phyloP scores from a whole-genome alignment of 2,888 invertebrate species.

The Leucania comma region DNA sequence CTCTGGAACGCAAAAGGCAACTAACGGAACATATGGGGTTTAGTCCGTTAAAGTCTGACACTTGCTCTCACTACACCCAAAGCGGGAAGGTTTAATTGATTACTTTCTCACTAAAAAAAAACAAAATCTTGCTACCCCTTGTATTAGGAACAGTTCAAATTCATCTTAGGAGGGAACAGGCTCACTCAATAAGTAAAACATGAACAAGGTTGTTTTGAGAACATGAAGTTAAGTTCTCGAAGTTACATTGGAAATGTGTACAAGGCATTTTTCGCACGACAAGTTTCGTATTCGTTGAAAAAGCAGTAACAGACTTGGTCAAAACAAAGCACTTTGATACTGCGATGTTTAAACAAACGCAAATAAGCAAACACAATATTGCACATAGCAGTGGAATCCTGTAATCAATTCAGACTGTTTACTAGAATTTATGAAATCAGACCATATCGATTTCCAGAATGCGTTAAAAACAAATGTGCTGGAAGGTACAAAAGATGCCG shows the following conservation, averaged over 20 bases:
- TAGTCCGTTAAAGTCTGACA: too few species aligned
- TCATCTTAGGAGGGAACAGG: neutral
- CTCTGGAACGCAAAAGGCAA: too few species aligned
- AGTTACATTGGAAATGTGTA: slow-evolving; percentile 13
- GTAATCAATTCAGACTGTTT: slow-evolving; percentile 19
- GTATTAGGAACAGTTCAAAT: slow-evolving; percentile 2
- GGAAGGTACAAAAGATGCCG: neutral
- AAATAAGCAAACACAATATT: slow-evolving; percentile 45
- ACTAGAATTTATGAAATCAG: neutral
- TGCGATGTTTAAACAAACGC: slow-evolving; percentile 39
- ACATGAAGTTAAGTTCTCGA: slow-evolving; percentile 1
- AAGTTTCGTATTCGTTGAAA: slow-evolving; percentile 27
- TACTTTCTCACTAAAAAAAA: too few species aligned
- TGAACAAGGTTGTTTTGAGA: slow-evolving; percentile 21
- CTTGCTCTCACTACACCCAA: too few species aligned
- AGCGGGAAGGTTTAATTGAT: too few species aligned
- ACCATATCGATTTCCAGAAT: neutral
- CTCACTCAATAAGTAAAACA: slow-evolving; percentile 3
- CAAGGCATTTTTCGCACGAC: slow-evolving; percentile 37
- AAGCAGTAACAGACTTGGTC: slow-evolving; percentile 39
- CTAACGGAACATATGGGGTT: too few species aligned
- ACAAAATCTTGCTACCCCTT: neutral
- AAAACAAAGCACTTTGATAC: slow-evolving; percentile 59
- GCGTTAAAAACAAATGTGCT: neutral
- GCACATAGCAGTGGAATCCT: slow-evolving; percentile 30